A percentile compares a stretch with the other conserved stretches of the same genome.
These are phyloP conservation scores for Catalaphyllia jardinei DNA, from an alignment of 64 coral and sea anemone genomes.

Conservation along the genomic window DNA sequence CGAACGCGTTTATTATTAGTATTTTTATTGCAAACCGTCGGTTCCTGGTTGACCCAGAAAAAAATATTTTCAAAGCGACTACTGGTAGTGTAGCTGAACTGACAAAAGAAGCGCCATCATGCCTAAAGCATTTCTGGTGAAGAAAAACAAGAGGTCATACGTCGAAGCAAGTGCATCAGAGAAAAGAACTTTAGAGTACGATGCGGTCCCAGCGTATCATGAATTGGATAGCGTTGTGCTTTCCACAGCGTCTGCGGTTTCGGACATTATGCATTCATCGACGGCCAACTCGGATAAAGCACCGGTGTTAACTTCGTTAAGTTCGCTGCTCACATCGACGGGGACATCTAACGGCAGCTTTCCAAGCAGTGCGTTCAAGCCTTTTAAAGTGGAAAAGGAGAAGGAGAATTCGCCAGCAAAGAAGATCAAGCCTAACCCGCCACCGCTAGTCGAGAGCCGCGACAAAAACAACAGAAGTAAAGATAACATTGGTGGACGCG, in stretches of 20 bases:
- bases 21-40: conserved; percentile 17
- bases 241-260: conserved; percentile 87
- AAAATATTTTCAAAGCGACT: conserved; percentile 64
- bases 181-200: conserved; percentile 68
- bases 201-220: conserved; percentile 36
- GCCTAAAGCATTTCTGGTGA: conserved; percentile 99
- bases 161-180: conserved; percentile 33
- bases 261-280: conserved; percentile 89
- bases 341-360: conserved; percentile 14
- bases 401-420: conserved; percentile 80
- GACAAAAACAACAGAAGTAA: conserved; percentile 57
- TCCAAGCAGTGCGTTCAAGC: conserved; percentile 74
- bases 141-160: conserved; percentile 90
- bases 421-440: conserved; percentile 68
- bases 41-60: conserved; percentile 40
- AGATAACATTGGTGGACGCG: conserved; percentile 33
- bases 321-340: conserved; percentile 68
- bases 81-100: conserved; percentile 25
- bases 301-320: conserved; percentile 92
- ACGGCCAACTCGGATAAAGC: conserved; percentile 72
- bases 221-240: conserved; percentile 44
- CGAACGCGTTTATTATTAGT: conserved; percentile 36
- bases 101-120: conserved; percentile 66
- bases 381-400: conserved; percentile 87
- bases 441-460: conserved; percentile 50